Percentiles rank a stretch among this genome's conserved stretches.
Conservation (phyloP, 2,888 invertebrate genomes). For the Leptopilina drosophilae region DNA sequence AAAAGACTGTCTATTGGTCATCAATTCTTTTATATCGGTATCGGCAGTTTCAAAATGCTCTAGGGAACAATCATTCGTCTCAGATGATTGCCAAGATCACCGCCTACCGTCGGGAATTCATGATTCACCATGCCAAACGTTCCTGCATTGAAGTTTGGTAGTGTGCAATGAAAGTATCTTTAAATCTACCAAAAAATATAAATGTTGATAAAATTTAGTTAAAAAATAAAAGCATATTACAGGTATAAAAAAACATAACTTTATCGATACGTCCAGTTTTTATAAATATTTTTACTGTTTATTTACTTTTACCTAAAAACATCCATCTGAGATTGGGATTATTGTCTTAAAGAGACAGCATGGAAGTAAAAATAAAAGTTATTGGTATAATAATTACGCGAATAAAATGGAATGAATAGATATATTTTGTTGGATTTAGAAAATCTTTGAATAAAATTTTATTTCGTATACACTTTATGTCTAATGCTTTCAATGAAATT, state of each 20-base stretch:
- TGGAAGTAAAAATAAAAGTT: too few species aligned
- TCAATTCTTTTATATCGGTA: slow-evolving; percentile 64
- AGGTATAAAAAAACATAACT: too few species aligned
- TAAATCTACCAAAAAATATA: background rate
- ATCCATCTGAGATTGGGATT: too few species aligned
- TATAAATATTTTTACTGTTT: too few species aligned
- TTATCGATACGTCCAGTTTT: too few species aligned
- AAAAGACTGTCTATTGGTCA: slow-evolving; percentile 53
- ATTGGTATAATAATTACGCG: too few species aligned
- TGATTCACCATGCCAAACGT: slow-evolving; percentile 53
- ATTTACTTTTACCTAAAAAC: too few species aligned
- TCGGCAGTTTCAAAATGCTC: slow-evolving; percentile 55
- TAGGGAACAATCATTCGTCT: slow-evolving; percentile 55
- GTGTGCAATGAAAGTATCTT: slow-evolving; percentile 49
- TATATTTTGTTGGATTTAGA: background rate
- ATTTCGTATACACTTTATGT: background rate
- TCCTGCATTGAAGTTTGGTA: too few species aligned
- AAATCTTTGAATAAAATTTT: background rate
- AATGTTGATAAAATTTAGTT: too few species aligned
- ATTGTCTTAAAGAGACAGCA: too few species aligned
- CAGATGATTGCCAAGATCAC: slow-evolving; percentile 62
- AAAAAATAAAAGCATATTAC: too few species aligned
- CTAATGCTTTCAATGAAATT: background rate
- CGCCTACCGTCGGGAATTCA: slow-evolving; percentile 60
- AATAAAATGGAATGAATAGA: background rate